Evolutionary conservation across 2,113 vertebrate genomes (phyloP).

Genomic region (Sterrhoptilus dennistouni): DNA sequence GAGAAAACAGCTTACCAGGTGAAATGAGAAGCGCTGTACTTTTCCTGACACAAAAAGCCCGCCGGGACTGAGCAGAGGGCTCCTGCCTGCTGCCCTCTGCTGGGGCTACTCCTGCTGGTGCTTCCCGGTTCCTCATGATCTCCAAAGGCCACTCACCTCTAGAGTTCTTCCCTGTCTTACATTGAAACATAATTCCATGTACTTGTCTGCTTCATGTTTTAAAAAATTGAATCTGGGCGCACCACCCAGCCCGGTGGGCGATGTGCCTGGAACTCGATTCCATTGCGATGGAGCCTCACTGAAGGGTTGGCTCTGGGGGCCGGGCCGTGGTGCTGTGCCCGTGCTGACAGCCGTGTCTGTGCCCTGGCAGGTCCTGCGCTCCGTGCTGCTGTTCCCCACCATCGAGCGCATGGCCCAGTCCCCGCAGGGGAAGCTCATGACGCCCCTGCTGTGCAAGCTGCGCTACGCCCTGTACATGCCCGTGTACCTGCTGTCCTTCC

Average conservation of each 20-base stretch:
- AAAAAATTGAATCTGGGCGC: background rate
- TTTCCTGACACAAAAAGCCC: background rate
- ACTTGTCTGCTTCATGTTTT: background rate
- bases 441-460: conserved; percentile 85
- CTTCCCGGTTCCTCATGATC: background rate
- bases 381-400: conserved; percentile 91
- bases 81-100: conserved; percentile 34
- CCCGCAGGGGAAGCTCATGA: conserved; percentile 87
- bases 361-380: conserved; percentile 80
- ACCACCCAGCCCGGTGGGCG: background rate
- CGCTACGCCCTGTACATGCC: conserved; percentile 85
- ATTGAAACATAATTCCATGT: fast-evolving
- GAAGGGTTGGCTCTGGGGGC: fast-evolving
- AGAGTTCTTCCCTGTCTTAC: background rate
- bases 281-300: fast-evolving
- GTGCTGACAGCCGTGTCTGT: background rate
- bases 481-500: conserved; percentile 82
- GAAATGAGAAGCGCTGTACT: background rate
- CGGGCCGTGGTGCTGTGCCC: background rate
- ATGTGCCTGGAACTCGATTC: fast-evolving
- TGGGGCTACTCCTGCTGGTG: background rate
- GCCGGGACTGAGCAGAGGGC: background rate
- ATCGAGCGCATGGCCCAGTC: conserved; percentile 91
- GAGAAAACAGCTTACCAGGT: background rate
- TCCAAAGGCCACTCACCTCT: background rate